These are phyloP conservation scores for Ditula angustiorana DNA, from an alignment of 2,888 invertebrate species.

Conservation along the genomic window DNA sequence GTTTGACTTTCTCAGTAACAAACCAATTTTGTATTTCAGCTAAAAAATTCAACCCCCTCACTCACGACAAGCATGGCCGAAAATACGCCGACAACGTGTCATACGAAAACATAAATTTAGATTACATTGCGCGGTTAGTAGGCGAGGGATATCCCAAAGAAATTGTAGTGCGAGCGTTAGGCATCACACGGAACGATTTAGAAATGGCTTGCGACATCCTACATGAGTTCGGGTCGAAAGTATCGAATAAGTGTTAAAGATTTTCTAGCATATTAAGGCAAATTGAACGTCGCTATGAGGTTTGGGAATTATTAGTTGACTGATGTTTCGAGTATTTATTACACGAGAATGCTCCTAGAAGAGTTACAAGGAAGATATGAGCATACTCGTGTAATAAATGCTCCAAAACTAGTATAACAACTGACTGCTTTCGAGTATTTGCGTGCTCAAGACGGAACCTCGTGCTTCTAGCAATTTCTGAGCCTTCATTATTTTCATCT, in stretches of 20 bases:
- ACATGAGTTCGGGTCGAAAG: constrained; percentile 92
- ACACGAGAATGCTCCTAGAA: no score
- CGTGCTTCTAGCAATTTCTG: constrained; percentile 2
- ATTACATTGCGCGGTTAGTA: constrained; percentile 95
- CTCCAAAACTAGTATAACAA: neutral
- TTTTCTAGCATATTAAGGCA: neutral
- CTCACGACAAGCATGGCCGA: constrained; percentile 80
- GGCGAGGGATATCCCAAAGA: constrained; percentile 96
- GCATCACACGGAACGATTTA: constrained; percentile 96
- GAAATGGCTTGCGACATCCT: constrained; percentile 98
- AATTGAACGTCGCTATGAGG: constrained; percentile 1
- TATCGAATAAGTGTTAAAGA: constrained; percentile 72
- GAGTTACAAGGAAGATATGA: no score
- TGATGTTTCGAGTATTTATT: constrained; percentile 8
- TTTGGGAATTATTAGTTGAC: constrained; percentile 3
- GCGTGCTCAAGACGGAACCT: neutral
- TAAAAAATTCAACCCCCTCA: constrained; percentile 80
- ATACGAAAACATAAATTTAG: constrained; percentile 96
- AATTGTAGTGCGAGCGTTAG: constrained; percentile 95
- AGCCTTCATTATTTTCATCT: constrained; percentile 7
- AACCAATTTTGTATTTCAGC: constrained; percentile 58
- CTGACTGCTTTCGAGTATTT: constrained; percentile 4
- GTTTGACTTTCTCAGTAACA: neutral
- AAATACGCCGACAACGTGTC: constrained; percentile 84
- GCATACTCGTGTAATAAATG: no score